Percentiles rank a stretch among this genome's conserved stretches.
Evolutionary conservation across 2,888 invertebrate species (phyloP).

Genomic region (Odontomyia ornata): DNA sequence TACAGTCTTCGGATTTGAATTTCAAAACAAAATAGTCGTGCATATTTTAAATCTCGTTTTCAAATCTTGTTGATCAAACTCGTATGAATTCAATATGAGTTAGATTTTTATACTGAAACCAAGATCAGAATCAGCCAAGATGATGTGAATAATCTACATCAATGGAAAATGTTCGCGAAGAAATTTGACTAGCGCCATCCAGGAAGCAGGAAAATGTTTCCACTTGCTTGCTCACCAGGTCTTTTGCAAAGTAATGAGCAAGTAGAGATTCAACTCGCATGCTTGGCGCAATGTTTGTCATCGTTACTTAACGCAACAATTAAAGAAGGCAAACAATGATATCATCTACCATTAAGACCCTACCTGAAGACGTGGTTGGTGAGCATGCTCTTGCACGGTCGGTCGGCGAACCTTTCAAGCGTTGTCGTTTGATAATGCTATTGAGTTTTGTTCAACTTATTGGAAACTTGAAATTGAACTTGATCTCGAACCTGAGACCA

Average conservation of each 20-base stretch:
- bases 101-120: neutral
- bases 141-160: too few relatives aligned
- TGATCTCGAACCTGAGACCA: slow-evolving; percentile 23
- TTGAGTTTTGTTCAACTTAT: slow-evolving; percentile 5
- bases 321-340: neutral
- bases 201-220: slow-evolving; percentile 17
- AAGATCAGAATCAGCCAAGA: too few relatives aligned
- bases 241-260: neutral
- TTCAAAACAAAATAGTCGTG: neutral
- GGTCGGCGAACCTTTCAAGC: neutral
- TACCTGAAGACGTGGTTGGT: neutral
- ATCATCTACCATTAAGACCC: neutral
- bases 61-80: neutral
- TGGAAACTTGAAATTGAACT: slow-evolving; percentile 38
- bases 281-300: too few relatives aligned
- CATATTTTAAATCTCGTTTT: neutral
- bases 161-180: neutral
- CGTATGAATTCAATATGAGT: neutral
- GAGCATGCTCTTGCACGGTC: neutral
- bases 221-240: neutral
- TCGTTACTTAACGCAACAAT: slow-evolving; percentile 26
- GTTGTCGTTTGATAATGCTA: too few relatives aligned
- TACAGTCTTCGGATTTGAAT: too few relatives aligned
- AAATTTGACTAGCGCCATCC: neutral
- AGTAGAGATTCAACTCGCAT: neutral